phyloP scores from a whole-genome alignment of 2,888 invertebrate species.

The Tachina fera region DNA sequence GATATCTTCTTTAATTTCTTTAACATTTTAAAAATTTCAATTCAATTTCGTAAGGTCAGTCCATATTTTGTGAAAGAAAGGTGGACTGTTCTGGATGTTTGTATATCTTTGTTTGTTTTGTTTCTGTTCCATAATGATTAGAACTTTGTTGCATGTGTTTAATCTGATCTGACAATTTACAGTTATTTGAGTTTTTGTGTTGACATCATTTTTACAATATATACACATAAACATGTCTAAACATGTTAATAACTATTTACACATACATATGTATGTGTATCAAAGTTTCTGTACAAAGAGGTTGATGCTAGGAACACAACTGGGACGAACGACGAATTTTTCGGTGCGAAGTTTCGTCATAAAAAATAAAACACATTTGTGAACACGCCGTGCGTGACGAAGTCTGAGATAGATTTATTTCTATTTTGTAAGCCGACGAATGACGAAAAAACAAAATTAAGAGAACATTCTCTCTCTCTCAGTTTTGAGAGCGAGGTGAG shows the following conservation, averaged over 20 bases:
- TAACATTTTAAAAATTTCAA: not conserved
- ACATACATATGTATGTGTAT: conserved; percentile 17
- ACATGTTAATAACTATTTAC: conserved; percentile 1
- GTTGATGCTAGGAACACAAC: too few species aligned
- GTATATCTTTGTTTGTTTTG: not conserved
- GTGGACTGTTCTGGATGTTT: not conserved
- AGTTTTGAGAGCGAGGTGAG: too few species aligned
- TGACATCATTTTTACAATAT: not conserved
- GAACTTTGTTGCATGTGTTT: not conserved
- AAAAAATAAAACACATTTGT: too few species aligned
- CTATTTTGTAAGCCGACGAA: too few species aligned
- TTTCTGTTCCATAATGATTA: conserved; percentile 11
- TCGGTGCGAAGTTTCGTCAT: too few species aligned
- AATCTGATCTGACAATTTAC: conserved; percentile 33
- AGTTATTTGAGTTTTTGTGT: conserved; percentile 25
- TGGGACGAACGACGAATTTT: too few species aligned
- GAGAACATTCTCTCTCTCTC: too few species aligned
- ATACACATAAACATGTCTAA: conserved; percentile 13
- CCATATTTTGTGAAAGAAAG: not conserved
- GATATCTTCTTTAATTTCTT: not conserved
- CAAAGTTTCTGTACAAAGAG: conserved; percentile 25
- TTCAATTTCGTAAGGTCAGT: not conserved
- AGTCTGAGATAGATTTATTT: too few species aligned
- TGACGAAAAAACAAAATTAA: too few species aligned
- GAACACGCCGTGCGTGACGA: too few species aligned